Conservation (phyloP, 2,888 invertebrate genomes). For the Metellina segmentata region DNA sequence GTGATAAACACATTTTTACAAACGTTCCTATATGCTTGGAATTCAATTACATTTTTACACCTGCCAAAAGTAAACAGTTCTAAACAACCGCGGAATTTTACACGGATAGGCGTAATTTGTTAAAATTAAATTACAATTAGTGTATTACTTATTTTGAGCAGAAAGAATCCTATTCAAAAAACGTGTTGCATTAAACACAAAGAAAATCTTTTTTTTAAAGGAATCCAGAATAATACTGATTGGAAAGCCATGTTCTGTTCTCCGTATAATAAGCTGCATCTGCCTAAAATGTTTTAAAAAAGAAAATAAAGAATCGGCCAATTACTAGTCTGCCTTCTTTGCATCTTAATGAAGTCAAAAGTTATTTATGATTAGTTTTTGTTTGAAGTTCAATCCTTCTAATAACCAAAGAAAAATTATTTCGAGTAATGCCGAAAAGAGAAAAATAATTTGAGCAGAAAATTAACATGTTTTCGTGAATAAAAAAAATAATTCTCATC, state of each 20-base stretch:
- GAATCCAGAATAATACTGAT: neutral
- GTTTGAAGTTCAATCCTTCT: slow-evolving; percentile 18
- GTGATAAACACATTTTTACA: no score
- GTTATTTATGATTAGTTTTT: slow-evolving; percentile 25
- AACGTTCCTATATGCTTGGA: no score
- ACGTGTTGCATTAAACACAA: neutral
- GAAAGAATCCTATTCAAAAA: neutral
- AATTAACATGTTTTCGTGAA: slow-evolving; percentile 25
- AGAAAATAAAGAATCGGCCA: slow-evolving; percentile 7
- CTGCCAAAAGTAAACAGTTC: no score
- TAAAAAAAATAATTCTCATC: slow-evolving; percentile 8
- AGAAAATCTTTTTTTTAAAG: neutral
- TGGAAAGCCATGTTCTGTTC: neutral
- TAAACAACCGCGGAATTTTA: no score
- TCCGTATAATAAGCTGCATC: neutral
- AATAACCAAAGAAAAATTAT: slow-evolving; percentile 18
- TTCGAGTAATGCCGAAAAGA: neutral
- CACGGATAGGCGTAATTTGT: no score
- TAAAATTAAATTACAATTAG: no score
- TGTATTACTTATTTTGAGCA: no score
- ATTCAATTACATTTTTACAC: no score
- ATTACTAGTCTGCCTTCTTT: slow-evolving; percentile 31
- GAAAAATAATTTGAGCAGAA: slow-evolving; percentile 39
- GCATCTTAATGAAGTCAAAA: slow-evolving; percentile 39
- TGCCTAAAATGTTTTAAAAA: neutral